Conservation (phyloP, 2,888 invertebrate species). For the Tenthredo notha region DNA sequence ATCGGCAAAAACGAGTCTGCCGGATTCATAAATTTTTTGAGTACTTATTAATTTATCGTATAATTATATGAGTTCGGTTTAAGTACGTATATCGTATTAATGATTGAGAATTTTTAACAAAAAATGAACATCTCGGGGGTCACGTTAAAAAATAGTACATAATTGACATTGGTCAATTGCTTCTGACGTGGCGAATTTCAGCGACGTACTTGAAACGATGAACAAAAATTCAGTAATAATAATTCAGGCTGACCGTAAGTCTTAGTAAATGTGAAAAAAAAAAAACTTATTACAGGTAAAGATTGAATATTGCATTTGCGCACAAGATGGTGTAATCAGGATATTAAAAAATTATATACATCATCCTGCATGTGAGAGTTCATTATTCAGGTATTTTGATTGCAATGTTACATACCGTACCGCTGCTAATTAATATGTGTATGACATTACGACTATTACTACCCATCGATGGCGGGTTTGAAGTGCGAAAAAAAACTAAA, state of each 20-base stretch:
- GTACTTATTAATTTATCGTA: neutral
- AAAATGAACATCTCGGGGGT: neutral
- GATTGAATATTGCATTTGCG: neutral
- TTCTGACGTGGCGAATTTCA: neutral
- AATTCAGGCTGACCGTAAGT: neutral
- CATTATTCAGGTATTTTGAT: neutral
- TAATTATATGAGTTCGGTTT: neutral
- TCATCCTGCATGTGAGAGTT: neutral
- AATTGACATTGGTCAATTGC: neutral
- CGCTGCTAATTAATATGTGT: neutral
- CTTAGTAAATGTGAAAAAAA: neutral
- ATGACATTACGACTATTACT: neutral
- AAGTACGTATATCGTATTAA: neutral
- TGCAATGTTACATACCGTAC: neutral
- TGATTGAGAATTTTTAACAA: neutral
- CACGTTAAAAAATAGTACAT: neutral
- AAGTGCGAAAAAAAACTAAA: neutral
- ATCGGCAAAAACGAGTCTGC: neutral
- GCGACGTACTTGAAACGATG: neutral
- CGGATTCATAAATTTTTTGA: neutral
- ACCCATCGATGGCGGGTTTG: neutral
- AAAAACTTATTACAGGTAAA: neutral
- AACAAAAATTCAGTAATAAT: neutral
- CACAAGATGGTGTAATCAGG: neutral
- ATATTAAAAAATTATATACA: neutral